A percentile compares a stretch with the other conserved stretches of the same genome.
phyloP scores from a whole-genome alignment of 2,113 vertebrate species.

The Protobothrops flavoviridis region DNA sequence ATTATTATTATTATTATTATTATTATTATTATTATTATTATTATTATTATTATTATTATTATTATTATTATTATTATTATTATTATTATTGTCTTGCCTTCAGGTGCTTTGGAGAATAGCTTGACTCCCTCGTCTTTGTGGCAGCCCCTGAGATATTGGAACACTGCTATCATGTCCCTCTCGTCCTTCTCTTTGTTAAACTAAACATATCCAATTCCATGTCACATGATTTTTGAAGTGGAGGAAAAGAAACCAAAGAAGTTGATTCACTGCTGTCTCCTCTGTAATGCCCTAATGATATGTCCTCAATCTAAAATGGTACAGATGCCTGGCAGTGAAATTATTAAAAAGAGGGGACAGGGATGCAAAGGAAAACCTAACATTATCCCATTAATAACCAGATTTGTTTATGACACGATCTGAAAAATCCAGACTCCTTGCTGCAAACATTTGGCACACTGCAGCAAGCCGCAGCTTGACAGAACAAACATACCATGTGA shows the following conservation, averaged over 20 bases:
- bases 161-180: too few relatives aligned
- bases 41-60: too few relatives aligned
- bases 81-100: too few relatives aligned
- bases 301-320: neutral
- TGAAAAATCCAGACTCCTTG: conserved; percentile 37
- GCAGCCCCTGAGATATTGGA: too few relatives aligned
- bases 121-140: too few relatives aligned
- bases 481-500: conserved; percentile 46
- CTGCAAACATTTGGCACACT: conserved; percentile 39
- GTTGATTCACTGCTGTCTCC: conserved; percentile 17
- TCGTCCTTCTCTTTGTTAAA: too few relatives aligned
- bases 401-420: conserved; percentile 27
- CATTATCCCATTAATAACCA: conserved; percentile 10
- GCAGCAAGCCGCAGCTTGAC: conserved; percentile 58
- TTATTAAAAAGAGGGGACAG: neutral
- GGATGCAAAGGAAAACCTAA: conserved; percentile 10
- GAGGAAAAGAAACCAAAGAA: neutral
- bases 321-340: conserved; percentile 18
- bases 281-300: conserved; percentile 15
- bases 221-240: neutral
- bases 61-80: too few relatives aligned
- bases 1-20: too few relatives aligned
- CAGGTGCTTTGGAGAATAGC: too few relatives aligned
- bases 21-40: too few relatives aligned
- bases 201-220: neutral